phyloP scores from a whole-genome alignment of 1,140 invertebrate species.

The Glossosoma conforme region DNA sequence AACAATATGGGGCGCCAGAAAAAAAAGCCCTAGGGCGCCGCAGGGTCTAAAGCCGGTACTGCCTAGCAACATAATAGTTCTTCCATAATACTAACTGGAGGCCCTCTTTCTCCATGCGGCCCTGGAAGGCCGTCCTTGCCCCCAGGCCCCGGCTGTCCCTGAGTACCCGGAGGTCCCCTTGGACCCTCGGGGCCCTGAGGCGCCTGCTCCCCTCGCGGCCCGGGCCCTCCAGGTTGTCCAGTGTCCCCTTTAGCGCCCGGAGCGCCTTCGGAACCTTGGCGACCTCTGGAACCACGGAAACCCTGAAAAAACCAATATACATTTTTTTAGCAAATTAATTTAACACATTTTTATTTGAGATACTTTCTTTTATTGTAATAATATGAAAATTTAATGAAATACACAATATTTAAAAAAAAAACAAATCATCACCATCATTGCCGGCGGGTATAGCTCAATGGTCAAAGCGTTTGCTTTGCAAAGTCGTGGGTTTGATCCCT shows the following conservation, averaged over 20 bases:
- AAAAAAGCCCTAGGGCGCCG: too few species aligned
- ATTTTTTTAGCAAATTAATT: neutral
- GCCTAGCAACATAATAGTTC: too few species aligned
- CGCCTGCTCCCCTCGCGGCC: conserved; percentile 59
- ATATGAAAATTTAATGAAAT: too few species aligned
- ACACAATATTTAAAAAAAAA: too few species aligned
- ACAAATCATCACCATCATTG: too few species aligned
- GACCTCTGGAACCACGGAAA: conserved; percentile 63
- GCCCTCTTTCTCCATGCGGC: conserved; percentile 62
- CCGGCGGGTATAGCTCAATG: too few species aligned
- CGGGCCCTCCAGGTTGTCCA: conserved; percentile 64
- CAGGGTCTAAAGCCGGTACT: too few species aligned
- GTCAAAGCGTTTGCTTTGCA: too few species aligned
- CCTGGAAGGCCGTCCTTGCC: conserved; percentile 67
- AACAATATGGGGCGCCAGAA: too few species aligned
- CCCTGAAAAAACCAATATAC: conserved; percentile 46
- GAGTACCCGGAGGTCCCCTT: conserved; percentile 58
- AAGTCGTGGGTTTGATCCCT: too few species aligned
- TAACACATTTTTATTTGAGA: too few species aligned
- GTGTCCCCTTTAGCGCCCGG: conserved; percentile 69
- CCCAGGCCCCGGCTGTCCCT: conserved; percentile 56
- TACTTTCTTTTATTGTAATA: too few species aligned
- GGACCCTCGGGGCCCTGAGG: conserved; percentile 62
- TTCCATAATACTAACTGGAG: conserved; percentile 59
- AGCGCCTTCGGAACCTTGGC: conserved; percentile 62